Conservation (phyloP, 1,140 invertebrate species). For the Camponotus pennsylvanicus region DNA sequence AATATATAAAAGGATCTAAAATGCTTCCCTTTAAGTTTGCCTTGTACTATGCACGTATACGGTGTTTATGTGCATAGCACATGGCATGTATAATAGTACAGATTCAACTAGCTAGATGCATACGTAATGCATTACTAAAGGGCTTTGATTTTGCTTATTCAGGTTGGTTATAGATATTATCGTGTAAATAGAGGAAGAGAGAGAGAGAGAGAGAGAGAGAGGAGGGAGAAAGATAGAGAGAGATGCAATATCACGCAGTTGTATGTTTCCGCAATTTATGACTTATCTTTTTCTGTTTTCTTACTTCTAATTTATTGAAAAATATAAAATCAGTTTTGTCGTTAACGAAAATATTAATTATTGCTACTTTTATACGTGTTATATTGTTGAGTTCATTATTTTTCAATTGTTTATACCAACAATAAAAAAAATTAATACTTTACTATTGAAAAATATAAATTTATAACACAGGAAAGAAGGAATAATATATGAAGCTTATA, state of each 20-base stretch:
- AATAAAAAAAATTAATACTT: background rate
- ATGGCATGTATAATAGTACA: background rate
- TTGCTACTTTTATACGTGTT: background rate
- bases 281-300: background rate
- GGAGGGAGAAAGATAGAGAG: background rate
- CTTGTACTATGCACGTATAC: background rate
- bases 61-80: background rate
- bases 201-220: background rate
- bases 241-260: background rate
- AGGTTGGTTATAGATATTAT: slow-evolving; percentile 5
- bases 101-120: background rate
- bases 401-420: background rate
- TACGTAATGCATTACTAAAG: background rate
- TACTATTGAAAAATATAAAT: background rate
- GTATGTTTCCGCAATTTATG: background rate
- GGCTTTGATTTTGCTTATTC: slow-evolving; percentile 18
- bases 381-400: background rate
- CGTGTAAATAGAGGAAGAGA: too few species aligned
- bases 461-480: background rate
- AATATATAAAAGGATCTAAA: too few species aligned
- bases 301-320: background rate
- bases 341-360: background rate
- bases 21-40: too few species aligned
- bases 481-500: background rate
- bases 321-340: background rate